These are phyloP conservation scores for Pelvicachromis taeniatus DNA, from an alignment of 2,113 vertebrate species.

Conservation along the genomic window DNA sequence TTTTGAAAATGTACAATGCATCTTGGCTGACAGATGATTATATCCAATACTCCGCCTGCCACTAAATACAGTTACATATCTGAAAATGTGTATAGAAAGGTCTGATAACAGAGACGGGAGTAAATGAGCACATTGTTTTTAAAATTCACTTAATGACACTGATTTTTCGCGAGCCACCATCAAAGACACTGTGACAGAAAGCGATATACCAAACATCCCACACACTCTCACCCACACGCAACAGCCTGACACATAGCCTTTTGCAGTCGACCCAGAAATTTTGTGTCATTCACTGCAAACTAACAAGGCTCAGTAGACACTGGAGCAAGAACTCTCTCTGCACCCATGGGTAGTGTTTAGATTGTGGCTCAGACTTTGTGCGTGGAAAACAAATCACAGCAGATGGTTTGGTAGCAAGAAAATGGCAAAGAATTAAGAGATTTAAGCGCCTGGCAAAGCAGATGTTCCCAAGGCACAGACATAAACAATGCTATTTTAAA, in stretches of 20 bases:
- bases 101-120: neutral
- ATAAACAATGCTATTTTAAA: neutral
- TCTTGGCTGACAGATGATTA: conserved; percentile 1
- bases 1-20: conserved; percentile 16
- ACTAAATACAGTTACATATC: conserved; percentile 2
- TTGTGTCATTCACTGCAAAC: neutral
- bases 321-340: neutral
- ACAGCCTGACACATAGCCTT: neutral
- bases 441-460: neutral
- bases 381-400: neutral
- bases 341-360: neutral
- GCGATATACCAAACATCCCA: neutral
- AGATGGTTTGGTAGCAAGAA: neutral
- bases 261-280: neutral
- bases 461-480: neutral
- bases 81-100: neutral
- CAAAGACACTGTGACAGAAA: neutral
- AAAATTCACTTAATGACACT: neutral
- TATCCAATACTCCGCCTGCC: conserved; percentile 20
- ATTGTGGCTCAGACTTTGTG: neutral
- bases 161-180: neutral
- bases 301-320: neutral
- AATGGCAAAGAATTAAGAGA: neutral
- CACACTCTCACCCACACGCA: neutral
- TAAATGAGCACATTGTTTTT: neutral